Conservation (phyloP, 1,140 invertebrate genomes). For the Rhagoletis pomonella region DNA sequence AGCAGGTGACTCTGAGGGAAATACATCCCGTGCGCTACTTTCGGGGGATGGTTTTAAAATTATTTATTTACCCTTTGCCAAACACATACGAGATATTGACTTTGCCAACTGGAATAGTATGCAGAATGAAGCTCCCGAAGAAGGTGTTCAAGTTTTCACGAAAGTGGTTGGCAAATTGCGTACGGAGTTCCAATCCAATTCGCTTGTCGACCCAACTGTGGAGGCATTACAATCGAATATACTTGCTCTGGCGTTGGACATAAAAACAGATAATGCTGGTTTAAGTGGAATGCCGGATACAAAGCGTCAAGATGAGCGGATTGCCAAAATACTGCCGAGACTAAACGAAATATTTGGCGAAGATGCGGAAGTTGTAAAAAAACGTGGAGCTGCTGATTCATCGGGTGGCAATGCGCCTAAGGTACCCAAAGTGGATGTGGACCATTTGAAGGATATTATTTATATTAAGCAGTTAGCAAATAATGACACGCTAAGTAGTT, state of each 20-base stretch:
- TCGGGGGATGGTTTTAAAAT: constrained; percentile 71
- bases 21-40: constrained; percentile 59
- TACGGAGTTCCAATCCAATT: constrained; percentile 66
- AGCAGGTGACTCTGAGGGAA: constrained; percentile 46
- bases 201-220: constrained; percentile 67
- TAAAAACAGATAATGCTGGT: constrained; percentile 62
- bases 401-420: constrained; percentile 61
- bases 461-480: constrained; percentile 61
- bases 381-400: constrained; percentile 59
- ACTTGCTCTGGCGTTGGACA: constrained; percentile 65
- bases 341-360: constrained; percentile 63
- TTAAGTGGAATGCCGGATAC: constrained; percentile 63
- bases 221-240: constrained; percentile 67
- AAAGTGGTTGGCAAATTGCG: constrained; percentile 68
- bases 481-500: constrained; percentile 57
- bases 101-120: constrained; percentile 67
- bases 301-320: constrained; percentile 65
- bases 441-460: constrained; percentile 57
- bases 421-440: constrained; percentile 61
- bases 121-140: constrained; percentile 60
- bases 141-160: constrained; percentile 64
- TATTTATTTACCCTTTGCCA: constrained; percentile 67
- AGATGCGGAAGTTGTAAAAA: constrained; percentile 62
- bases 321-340: constrained; percentile 62
- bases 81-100: constrained; percentile 66